phyloP scores from a whole-genome alignment of 2,113 vertebrate species.

The Forbesichthys agassizii region DNA sequence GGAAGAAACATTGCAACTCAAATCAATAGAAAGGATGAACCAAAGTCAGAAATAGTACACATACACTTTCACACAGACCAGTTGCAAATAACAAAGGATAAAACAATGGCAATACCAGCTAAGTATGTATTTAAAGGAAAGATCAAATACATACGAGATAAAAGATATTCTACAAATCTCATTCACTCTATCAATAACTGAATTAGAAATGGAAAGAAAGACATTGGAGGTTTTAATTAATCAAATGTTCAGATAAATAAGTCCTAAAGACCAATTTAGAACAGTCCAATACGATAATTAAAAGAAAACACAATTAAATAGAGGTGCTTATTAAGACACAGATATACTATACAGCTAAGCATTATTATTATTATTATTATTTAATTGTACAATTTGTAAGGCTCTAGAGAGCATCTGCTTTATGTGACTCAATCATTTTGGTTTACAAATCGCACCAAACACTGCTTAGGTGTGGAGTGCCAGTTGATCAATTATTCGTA shows the following conservation, averaged over 20 bases:
- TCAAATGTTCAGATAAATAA: conserved; percentile 21
- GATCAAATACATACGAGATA: conserved; percentile 43
- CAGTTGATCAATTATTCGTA: conserved; percentile 7
- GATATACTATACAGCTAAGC: conserved; percentile 6
- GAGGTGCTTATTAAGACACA: conserved; percentile 40
- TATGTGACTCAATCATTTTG: conserved; percentile 10
- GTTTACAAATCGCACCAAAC: conserved; percentile 1
- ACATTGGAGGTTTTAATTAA: too few relatives aligned
- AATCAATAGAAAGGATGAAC: conserved; percentile 42
- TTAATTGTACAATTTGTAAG: conserved; percentile 27
- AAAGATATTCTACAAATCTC: conserved; percentile 17
- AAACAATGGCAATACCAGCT: conserved; percentile 60
- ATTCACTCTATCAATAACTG: conserved; percentile 16
- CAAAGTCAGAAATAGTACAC: conserved; percentile 29
- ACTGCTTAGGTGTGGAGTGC: background rate
- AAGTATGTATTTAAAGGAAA: conserved; percentile 70
- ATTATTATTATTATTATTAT: conserved; percentile 11
- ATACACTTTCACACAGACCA: conserved; percentile 56
- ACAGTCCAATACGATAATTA: conserved; percentile 5
- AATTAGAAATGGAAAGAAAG: conserved; percentile 11
- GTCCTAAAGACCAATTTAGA: conserved; percentile 27
- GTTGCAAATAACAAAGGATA: conserved; percentile 65
- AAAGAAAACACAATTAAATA: background rate
- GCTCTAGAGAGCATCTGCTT: conserved; percentile 13
- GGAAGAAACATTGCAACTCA: conserved; percentile 30